These are phyloP conservation scores for Caenorhabditis brenneri DNA, from an alignment of 1,140 invertebrate species.

Conservation along the genomic window DNA sequence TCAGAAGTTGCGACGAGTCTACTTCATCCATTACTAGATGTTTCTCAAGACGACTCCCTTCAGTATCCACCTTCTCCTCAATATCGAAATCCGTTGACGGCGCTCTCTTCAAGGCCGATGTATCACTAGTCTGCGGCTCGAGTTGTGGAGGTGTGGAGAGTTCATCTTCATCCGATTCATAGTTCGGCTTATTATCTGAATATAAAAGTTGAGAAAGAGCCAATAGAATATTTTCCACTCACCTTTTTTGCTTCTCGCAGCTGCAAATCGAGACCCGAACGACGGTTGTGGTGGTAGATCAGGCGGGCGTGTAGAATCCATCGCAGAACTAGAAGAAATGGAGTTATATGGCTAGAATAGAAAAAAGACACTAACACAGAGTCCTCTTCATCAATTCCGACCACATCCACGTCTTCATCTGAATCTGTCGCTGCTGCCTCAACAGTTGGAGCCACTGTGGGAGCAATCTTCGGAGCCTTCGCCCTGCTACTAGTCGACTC, in stretches of 20 bases:
- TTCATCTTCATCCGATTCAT: not conserved
- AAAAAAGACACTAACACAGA: not conserved
- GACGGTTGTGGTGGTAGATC: not conserved
- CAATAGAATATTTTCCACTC: too few species aligned
- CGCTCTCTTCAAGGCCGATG: not conserved
- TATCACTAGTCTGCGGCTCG: not conserved
- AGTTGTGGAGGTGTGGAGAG: not conserved
- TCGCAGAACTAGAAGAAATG: not conserved
- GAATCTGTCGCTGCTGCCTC: not conserved
- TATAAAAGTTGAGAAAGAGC: too few species aligned
- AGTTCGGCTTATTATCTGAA: too few species aligned
- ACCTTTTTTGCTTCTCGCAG: not conserved
- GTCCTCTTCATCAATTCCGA: not conserved
- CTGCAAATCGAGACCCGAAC: not conserved
- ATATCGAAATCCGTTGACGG: not conserved
- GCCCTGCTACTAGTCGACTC: not conserved
- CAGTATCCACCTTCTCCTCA: not conserved
- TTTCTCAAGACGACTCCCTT: not conserved
- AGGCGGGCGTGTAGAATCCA: not conserved
- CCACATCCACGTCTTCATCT: slow-evolving; percentile 2
- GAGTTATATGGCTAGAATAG: not conserved
- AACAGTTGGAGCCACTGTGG: not conserved
- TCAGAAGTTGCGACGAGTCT: not conserved
- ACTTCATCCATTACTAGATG: not conserved
- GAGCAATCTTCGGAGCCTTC: too few species aligned